Evolutionary conservation across 2,888 invertebrate genomes (phyloP), one percentile per base, ranked within the genome.

Genomic region (Phlogophora meticulosa): DNA sequence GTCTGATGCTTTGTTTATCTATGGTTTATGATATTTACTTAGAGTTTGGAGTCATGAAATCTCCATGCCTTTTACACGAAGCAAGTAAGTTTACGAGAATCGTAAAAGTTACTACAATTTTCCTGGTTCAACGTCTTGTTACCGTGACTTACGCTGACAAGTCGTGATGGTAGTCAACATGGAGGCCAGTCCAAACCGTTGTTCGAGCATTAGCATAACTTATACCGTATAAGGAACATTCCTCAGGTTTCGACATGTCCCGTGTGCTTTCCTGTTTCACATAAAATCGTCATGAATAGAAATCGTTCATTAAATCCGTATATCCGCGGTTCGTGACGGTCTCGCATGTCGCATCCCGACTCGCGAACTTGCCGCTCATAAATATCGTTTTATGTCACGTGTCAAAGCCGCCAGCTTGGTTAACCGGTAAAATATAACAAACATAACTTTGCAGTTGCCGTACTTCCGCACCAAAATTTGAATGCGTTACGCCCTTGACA

Each of bases 321-420:
- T 89, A 94, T 93, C 92, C 93, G 91, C 90, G 89, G 84, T 94
- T 93, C 94, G 94, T 94, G 93, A 90, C 91, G 80, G 72, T 87
- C 91, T 94, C 90, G 94, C 94, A 95, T 94, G 94, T 92, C 91
- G 87, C 87, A 91, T 91, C 91, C 91, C 82, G 88, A 87, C 88
- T 93, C 91, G 94, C 94, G 88, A 95, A 95, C 93, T 94, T 93
- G 88, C 91, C 88, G 88, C 86, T 87, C 88, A 87, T 95, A 95
- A 95, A 95, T 92, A 93, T 90, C 82, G 84, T 92, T 94, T 93
- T 94, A 95, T 94, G 93, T 93, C 93, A 94, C 89, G 90, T 94
- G 94, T 93, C 94, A 92, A 84, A 91, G 89, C 89, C 86, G 92
- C 93, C 93, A 93, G 94, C 91, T 93, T 94, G 89, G 81, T 87